Conservation (phyloP, 2,888 invertebrate genomes). For the Plebejus argus region DNA sequence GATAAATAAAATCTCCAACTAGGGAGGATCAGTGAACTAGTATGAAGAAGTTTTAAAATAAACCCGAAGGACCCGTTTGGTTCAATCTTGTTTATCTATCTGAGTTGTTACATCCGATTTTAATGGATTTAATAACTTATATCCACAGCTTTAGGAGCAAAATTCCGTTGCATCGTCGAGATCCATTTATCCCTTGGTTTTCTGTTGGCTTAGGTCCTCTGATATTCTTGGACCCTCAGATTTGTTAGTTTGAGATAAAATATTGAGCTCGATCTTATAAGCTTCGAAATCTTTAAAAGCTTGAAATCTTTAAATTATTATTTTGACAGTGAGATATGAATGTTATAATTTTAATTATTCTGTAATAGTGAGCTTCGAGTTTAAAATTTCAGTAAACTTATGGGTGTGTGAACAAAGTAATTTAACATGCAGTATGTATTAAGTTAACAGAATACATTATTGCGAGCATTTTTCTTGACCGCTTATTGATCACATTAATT, state of each 20-base stretch:
- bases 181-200: neutral
- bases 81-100: conserved; percentile 20
- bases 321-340: neutral
- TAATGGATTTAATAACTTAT: conserved; percentile 20
- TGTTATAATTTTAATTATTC: neutral
- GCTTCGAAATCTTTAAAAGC: too few relatives aligned
- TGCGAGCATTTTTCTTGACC: too few relatives aligned
- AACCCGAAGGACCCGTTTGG: neutral
- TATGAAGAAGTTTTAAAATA: conserved; percentile 8
- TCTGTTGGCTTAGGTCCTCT: conserved; percentile 23
- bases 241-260: conserved; percentile 26
- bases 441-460: too few relatives aligned
- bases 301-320: neutral
- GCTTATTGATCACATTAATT: too few relatives aligned
- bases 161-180: neutral
- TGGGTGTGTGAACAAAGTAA: too few relatives aligned
- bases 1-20: neutral
- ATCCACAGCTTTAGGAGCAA: neutral
- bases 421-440: too few relatives aligned
- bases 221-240: conserved; percentile 24
- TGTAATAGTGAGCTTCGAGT: too few relatives aligned
- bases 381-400: too few relatives aligned
- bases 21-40: neutral
- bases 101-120: neutral
- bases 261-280: conserved; percentile 19